Evolutionary conservation across 2,888 invertebrate species (phyloP), one percentile per base, ranked within the genome.

Genomic region (Drymonia ruficornis): DNA sequence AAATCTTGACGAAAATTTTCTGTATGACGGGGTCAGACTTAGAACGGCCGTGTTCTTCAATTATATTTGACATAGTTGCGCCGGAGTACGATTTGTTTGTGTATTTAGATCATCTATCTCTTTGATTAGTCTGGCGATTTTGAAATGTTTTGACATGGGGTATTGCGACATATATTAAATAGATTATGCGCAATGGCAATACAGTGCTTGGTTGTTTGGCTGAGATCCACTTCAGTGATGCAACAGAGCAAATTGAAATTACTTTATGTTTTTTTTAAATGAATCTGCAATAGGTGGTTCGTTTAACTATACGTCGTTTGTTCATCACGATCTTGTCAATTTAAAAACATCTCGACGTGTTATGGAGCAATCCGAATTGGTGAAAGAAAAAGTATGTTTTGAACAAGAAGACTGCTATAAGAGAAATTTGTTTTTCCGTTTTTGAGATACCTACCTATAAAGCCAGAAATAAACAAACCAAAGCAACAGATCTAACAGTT

Each of bases 1-100:
- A 80, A 64, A 91, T 91, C 91, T 89, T 88, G 87, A 89, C 85
- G 86, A 84, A 86, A 84, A 84, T 83, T 45, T 87, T 83, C 80
- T 76, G 76, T 84, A 76, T 85, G 90, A 85, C 84, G 84, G 90
- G 91, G 90, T 91, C 91, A 90, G 81, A 79, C 78, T 74, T 70
- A 71, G 73, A 85, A 83, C 55, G 50, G 53, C 61, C 86, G 83
- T 82, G 87, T 81, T 86, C 81, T 87, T 85, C 88, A 84, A 89
- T 91, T 89, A 87, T 82, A 81, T 84, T 86, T 85, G 88, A 90
- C 89, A 89, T 74, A 84, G 83, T 83, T 79, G 69, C 70, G 71
- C 62, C 59, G 62, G 61, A 64, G 70, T 76, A 72, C 75, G 63
- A 69, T 76, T 76, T 77, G 74, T 80, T 80, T 79, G 69, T 72